A percentile compares a stretch with the other conserved stretches of the same genome.
These are phyloP conservation scores for Gibbula magus DNA, from an alignment of 2,888 invertebrate genomes.

Conservation along the genomic window DNA sequence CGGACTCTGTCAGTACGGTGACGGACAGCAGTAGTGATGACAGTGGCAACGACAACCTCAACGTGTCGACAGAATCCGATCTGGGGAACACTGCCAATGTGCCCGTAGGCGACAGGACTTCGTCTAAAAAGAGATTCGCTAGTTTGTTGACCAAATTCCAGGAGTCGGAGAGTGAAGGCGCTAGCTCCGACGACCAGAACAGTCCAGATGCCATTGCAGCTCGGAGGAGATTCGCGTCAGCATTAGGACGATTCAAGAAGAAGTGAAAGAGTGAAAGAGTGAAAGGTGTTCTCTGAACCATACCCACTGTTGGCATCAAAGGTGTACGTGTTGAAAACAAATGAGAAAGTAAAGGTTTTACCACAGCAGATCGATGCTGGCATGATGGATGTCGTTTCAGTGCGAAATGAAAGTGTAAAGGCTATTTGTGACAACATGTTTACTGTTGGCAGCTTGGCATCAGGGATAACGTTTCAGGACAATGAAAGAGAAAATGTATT, in stretches of 20 bases:
- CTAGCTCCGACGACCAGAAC: conserved; percentile 15
- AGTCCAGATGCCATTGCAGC: not conserved
- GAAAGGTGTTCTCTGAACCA: too few relatives aligned
- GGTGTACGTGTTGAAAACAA: too few relatives aligned
- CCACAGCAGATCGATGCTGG: too few relatives aligned
- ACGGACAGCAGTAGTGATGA: not conserved
- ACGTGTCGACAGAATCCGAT: not conserved
- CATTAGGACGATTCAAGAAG: not conserved
- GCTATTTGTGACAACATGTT: too few relatives aligned
- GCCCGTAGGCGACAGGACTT: too few relatives aligned
- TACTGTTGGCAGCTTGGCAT: too few relatives aligned
- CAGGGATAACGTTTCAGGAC: too few relatives aligned
- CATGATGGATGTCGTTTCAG: too few relatives aligned
- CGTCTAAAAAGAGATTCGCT: not conserved
- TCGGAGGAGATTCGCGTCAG: not conserved
- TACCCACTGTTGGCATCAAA: too few relatives aligned
- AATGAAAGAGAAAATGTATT: too few relatives aligned
- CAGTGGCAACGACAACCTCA: not conserved
- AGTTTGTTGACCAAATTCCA: not conserved
- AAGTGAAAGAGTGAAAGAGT: not conserved
- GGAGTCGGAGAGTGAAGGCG: not conserved
- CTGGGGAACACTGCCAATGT: not conserved
- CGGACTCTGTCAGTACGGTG: not conserved
- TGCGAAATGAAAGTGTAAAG: too few relatives aligned
- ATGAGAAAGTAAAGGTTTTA: too few relatives aligned